Conservation (phyloP, 2,797 vertebrate genomes). For the Esox masquinongy region DNA sequence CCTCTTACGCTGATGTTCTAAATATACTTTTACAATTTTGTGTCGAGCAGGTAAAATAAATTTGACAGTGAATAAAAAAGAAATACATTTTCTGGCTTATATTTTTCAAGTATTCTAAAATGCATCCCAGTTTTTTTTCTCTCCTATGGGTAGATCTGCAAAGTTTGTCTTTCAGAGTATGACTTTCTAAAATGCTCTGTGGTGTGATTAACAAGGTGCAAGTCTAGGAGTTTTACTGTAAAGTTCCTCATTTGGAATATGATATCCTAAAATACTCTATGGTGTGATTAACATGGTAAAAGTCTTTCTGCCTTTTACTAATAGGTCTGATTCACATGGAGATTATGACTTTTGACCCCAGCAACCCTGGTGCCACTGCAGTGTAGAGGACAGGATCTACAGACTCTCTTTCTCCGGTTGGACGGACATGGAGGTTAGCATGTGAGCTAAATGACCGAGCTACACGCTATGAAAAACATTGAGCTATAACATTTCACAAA, state of each 20-base stretch:
- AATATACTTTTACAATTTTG: no score
- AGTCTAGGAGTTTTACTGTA: no score
- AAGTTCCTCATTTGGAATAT: not conserved
- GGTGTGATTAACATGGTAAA: not conserved
- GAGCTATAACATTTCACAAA: not conserved
- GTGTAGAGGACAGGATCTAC: slow-evolving; percentile 48
- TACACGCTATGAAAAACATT: not conserved
- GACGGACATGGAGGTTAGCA: not conserved
- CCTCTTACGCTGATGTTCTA: no score
- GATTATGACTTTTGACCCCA: slow-evolving; percentile 81
- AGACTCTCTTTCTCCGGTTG: not conserved
- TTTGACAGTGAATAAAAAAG: no score
- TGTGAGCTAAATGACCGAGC: not conserved
- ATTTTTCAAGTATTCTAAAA: no score
- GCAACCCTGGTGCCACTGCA: slow-evolving; percentile 71
- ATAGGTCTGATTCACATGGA: slow-evolving; percentile 83
- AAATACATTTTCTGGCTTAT: no score
- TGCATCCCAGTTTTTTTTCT: no score
- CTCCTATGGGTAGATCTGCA: not conserved
- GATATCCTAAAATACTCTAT: not conserved
- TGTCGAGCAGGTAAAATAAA: no score
- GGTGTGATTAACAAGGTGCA: not conserved
- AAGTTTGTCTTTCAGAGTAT: not conserved
- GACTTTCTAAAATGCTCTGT: not conserved
- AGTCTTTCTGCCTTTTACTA: slow-evolving; percentile 15